These are phyloP conservation scores for Plebejus anna DNA, from an alignment of 2,888 invertebrate genomes.

Conservation along the genomic window DNA sequence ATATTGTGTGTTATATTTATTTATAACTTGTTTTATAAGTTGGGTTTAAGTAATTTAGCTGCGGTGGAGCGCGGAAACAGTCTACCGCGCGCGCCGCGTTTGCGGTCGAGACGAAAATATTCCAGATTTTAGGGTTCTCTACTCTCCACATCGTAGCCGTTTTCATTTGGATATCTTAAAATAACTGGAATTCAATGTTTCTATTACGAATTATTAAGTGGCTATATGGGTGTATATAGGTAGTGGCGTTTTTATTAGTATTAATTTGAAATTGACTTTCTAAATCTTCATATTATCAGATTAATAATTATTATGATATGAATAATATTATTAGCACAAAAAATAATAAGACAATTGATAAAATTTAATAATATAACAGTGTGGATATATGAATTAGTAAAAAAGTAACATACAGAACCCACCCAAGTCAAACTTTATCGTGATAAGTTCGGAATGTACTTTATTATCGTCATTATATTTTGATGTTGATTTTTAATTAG, in stretches of 20 bases:
- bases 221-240: too few relatives aligned
- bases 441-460: conserved; percentile 24
- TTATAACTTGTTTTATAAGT: conserved; percentile 31
- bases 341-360: too few relatives aligned
- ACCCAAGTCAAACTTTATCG: neutral
- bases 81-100: conserved; percentile 25
- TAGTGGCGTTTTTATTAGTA: too few relatives aligned
- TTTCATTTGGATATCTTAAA: neutral
- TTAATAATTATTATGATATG: too few relatives aligned
- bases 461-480: conserved; percentile 28
- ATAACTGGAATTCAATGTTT: too few relatives aligned
- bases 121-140: conserved; percentile 26
- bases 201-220: too few relatives aligned
- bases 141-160: neutral
- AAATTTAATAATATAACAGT: too few relatives aligned
- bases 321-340: too few relatives aligned
- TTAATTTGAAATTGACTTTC: too few relatives aligned
- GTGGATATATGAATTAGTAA: too few relatives aligned
- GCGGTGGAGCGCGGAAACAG: conserved; percentile 33
- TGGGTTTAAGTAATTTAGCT: conserved; percentile 34
- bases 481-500: conserved; percentile 23
- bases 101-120: conserved; percentile 31
- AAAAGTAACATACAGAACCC: neutral
- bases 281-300: too few relatives aligned
- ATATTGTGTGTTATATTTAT: conserved; percentile 13